phyloP scores from a whole-genome alignment of 1,140 invertebrate genomes.

The Wasmannia auropunctata region DNA sequence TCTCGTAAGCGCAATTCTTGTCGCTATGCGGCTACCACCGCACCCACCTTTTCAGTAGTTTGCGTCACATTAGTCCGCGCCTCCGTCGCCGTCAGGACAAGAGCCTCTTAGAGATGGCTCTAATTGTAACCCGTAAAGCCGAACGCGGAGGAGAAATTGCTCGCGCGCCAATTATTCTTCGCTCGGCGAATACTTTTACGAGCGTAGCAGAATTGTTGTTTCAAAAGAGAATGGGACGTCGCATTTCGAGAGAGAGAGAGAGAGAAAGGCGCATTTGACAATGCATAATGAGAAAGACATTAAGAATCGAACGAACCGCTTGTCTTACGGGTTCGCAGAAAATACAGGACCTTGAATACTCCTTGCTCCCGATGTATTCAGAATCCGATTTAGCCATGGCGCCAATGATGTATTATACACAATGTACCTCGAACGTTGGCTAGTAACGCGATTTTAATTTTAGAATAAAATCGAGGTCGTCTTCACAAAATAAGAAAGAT shows the following conservation, averaged over 20 bases:
- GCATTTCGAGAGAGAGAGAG: neutral
- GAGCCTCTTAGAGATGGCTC: conserved; percentile 27
- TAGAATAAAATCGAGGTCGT: neutral
- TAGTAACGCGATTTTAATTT: neutral
- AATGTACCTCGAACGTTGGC: neutral
- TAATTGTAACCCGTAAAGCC: conserved; percentile 40
- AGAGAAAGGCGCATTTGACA: conserved; percentile 34
- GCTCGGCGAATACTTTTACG: conserved; percentile 37
- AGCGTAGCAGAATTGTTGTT: conserved; percentile 20
- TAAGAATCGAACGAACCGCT: neutral
- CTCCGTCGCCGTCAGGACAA: conserved; percentile 12
- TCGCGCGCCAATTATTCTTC: conserved; percentile 33
- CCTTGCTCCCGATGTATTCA: no score
- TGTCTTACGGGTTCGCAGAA: neutral
- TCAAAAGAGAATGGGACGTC: neutral
- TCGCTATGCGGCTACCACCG: neutral
- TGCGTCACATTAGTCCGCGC: conserved; percentile 34
- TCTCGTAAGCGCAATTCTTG: neutral
- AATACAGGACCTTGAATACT: neutral
- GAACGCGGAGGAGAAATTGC: conserved; percentile 19
- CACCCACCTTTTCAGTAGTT: conserved; percentile 38
- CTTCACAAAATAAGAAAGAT: neutral
- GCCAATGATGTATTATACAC: neutral
- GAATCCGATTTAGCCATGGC: neutral
- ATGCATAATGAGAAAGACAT: neutral